Evolutionary conservation across 2,797 vertebrate genomes (phyloP), one percentile per base, ranked within the genome.

Genomic region (Ctenopoma multispine): DNA sequence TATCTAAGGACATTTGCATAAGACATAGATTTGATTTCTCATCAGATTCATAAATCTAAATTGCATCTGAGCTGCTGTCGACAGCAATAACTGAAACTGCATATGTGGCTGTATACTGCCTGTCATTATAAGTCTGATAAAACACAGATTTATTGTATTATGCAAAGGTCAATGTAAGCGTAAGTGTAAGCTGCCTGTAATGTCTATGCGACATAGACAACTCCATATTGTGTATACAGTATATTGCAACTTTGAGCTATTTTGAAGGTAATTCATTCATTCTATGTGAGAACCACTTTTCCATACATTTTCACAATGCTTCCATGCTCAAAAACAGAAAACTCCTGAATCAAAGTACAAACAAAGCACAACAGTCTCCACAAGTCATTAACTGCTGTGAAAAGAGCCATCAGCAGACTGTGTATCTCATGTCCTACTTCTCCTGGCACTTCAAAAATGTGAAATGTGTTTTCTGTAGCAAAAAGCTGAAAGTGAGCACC

Each of bases 401-500:
- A 79, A 58, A 63, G 23, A 83, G 76, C 58, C 50, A 76, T 85
- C 63, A 69, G 73, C 59, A 63, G 63, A 70, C 58, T 70, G 43
- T 51, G 56, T 69, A 56, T 50, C 43, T 46, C 15, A 34, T 65
- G 66, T 64, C 63, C 71, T 58, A 72, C 53, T 86, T 86, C 72
- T 64, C 41, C 53, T 70, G 75, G 65, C 59, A 59, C 51, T 21
- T 41, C 48, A 76, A 72, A 77, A 75, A 68, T 62, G 40, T 73
- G 40, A 76, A 83, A 75, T 60, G 41, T 67, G 41, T 63, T 75
- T 83, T 55, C 56, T 66, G 61, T 44, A 27, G 20, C 53, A 80
- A 23, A 64, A 65, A 86, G 44, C 43, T 75, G 71, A 68, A 75
- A 82, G 73, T 67, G 67, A 88, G 68, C 53, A 75, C 20, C 29